Conservation (phyloP, 2,797 vertebrate species). For the Sebastiscus tertius region DNA sequence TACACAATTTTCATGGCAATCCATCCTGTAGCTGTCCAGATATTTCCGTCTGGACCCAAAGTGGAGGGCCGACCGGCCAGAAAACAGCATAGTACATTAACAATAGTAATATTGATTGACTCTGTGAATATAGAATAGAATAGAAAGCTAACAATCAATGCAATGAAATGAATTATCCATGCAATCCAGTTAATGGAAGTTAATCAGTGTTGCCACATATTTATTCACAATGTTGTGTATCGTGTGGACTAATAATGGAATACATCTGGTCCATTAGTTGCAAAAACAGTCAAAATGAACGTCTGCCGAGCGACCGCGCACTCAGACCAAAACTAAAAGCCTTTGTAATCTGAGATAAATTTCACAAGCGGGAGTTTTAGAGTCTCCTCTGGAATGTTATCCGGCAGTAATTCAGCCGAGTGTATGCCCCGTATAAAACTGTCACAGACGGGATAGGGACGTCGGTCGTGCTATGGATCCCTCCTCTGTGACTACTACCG, state of each 20-base stretch:
- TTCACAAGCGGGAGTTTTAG: conserved; percentile 40
- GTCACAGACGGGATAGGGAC: conserved; percentile 29
- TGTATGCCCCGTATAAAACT: conserved; percentile 42
- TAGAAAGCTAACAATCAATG: not conserved
- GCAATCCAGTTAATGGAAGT: conserved; percentile 20
- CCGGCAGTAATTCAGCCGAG: conserved; percentile 55
- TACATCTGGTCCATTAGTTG: conserved; percentile 42
- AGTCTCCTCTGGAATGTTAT: conserved; percentile 65
- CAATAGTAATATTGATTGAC: not conserved
- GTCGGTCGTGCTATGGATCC: conserved; percentile 18
- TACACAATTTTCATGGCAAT: not conserved
- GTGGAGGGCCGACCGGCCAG: not conserved
- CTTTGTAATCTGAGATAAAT: conserved; percentile 55
- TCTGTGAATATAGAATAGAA: not conserved
- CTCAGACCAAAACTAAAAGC: conserved; percentile 58
- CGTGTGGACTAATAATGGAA: conserved; percentile 23
- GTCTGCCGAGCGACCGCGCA: not conserved
- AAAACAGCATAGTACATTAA: not conserved
- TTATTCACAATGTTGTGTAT: conserved; percentile 7
- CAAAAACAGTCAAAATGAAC: conserved; percentile 4
- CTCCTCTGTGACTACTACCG: conserved; percentile 7
- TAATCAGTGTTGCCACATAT: conserved; percentile 9
- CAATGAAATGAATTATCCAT: not conserved
- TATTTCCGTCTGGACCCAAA: not conserved
- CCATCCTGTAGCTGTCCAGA: not conserved